These are phyloP conservation scores for Athripsodes cinereus DNA, from an alignment of 2,888 invertebrate genomes.

Conservation along the genomic window DNA sequence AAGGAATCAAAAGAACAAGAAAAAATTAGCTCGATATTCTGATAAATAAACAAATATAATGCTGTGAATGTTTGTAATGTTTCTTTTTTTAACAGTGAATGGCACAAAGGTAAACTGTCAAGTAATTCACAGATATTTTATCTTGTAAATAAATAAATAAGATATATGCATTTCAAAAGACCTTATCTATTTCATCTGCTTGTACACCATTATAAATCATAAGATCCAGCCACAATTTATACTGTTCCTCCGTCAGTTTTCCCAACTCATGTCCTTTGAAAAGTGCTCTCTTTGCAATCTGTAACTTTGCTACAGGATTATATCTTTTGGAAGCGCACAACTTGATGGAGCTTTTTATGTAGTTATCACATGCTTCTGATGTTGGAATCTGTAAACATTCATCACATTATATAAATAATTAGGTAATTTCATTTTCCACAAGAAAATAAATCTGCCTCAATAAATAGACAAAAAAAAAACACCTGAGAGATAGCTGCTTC, in stretches of 20 bases:
- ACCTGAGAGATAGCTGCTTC: constrained; percentile 42
- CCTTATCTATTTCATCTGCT: constrained; percentile 10
- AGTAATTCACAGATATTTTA: no score
- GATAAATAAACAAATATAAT: no score
- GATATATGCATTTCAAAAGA: no score
- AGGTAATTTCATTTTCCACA: background rate
- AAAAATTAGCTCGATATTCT: no score
- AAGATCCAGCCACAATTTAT: constrained; percentile 33
- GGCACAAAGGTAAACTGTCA: no score
- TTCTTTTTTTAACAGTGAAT: no score
- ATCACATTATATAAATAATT: no score
- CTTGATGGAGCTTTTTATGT: constrained; percentile 20
- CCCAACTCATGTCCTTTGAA: constrained; percentile 16
- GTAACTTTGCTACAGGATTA: constrained; percentile 13
- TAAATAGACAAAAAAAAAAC: background rate
- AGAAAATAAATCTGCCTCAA: background rate
- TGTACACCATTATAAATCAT: constrained; percentile 13
- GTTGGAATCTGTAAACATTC: no score
- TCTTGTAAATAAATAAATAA: no score
- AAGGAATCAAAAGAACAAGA: no score
- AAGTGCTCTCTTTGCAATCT: constrained; percentile 22
- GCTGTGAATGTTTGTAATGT: no score
- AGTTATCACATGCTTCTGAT: constrained; percentile 10
- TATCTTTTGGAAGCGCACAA: constrained; percentile 2
- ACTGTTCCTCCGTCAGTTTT: constrained; percentile 31